Evolutionary conservation across 2,888 invertebrate species (phyloP), one percentile per base, ranked within the genome.

Genomic region (Drosophila nr. perissopoda): DNA sequence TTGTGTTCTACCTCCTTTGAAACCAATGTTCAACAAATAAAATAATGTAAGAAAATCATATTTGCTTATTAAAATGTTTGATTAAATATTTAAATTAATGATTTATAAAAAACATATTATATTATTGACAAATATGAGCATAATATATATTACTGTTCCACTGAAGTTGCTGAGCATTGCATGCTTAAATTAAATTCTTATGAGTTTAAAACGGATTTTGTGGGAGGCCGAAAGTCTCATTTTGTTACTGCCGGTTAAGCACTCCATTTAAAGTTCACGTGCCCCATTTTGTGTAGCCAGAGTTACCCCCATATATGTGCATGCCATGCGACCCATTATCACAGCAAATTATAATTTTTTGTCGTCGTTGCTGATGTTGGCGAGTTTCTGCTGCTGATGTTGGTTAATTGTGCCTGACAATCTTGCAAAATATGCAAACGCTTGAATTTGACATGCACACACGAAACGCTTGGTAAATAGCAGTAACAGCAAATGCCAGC

Each of bases 391-490:
- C n/a, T 76, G 88, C 81, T 85, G 88, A 84, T 85, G 87, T 87
- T 84, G 85, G 85, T 85, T 85, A 85, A 85, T 85, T 85, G 85
- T 80, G 89, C 85, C 89, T 87, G 88, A 74, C 84, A 89, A 81
- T 86, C 85, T 86, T 86, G 88, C 85, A 82, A 86, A 89, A 89
- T 86, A 86, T 86, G 85, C 85, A 86, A 86, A 84, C 84, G 85
- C 84, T 86, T 86, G 85, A 86, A 86, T 86, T 89, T 86, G 85
- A 87, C 85, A 89, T 82, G 89, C 89, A 86, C 89, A 86, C 85
- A 86, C 88, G 86, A 86, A 88, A 89, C 88, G 81, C 81, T 89
- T 80, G 77, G 88, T 77, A 86, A 86, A 86, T 88, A 89, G 81
- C 84, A 80, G 79, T 70, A 75, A 80, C 81, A 81, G 76, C 70